Evolutionary conservation across 2,888 invertebrate species (phyloP).

Genomic region (Pasiphila rectangulata): DNA sequence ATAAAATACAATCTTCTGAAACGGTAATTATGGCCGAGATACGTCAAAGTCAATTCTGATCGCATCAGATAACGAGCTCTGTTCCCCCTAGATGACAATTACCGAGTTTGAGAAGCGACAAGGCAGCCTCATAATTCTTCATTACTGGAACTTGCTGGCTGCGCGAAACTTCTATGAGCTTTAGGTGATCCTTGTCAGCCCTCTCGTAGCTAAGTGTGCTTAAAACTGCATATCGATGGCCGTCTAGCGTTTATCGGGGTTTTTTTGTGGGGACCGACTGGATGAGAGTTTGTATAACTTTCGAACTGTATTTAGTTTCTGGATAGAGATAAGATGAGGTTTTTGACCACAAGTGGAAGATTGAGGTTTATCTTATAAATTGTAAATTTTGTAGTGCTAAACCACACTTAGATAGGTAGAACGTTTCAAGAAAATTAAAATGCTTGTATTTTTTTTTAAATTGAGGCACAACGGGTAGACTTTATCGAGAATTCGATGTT

Average conservation of each 20-base stretch:
- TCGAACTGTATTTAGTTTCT: background rate
- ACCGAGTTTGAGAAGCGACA: constrained; percentile 43
- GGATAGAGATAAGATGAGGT: no score
- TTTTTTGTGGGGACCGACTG: background rate
- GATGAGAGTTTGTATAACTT: no score
- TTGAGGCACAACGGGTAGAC: no score
- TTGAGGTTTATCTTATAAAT: no score
- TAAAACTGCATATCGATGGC: constrained; percentile 24
- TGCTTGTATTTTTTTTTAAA: no score
- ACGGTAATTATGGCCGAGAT: constrained; percentile 28
- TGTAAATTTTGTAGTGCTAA: no score
- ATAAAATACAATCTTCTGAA: constrained; percentile 18
- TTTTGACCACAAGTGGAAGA: no score
- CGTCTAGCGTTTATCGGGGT: background rate
- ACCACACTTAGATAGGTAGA: no score
- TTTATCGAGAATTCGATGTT: no score
- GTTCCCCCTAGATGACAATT: constrained; percentile 56
- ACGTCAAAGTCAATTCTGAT: constrained; percentile 34
- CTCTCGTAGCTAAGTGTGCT: constrained; percentile 33
- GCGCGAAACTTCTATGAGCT: constrained; percentile 56
- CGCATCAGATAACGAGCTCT: constrained; percentile 28
- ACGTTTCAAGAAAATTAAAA: background rate
- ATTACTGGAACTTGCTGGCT: constrained; percentile 60
- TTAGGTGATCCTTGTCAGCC: constrained; percentile 34
- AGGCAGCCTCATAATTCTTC: constrained; percentile 77